Evolutionary conservation across 2,797 vertebrate genomes (phyloP).

Genomic region (Leucoraja ocellata): DNA sequence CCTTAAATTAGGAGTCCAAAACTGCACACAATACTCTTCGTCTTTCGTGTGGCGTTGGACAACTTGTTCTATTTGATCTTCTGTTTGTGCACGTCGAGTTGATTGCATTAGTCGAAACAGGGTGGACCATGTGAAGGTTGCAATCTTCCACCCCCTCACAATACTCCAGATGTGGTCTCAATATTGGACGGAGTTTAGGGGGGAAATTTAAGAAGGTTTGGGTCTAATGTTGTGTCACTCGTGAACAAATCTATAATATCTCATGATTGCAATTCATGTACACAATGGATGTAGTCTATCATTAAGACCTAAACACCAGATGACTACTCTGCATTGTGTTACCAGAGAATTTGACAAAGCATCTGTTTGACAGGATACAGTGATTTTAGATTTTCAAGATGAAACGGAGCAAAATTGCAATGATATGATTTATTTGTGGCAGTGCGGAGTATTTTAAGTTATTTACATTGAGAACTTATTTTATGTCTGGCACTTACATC

Average conservation of each 20-base stretch:
- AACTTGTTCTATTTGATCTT: no score
- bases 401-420: not conserved
- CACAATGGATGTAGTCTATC: slow-evolving; percentile 28
- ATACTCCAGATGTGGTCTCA: no score
- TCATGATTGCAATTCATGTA: slow-evolving; percentile 35
- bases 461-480: not conserved
- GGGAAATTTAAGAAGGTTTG: not conserved
- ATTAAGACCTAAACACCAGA: slow-evolving; percentile 34
- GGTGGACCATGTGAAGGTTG: no score
- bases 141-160: no score
- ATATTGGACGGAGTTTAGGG: not conserved
- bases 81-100: no score
- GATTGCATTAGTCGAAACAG: no score
- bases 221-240: not conserved
- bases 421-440: slow-evolving; percentile 31
- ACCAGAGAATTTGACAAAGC: slow-evolving; percentile 27
- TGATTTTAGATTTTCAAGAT: slow-evolving; percentile 6
- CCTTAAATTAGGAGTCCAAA: no score
- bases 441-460: slow-evolving; percentile 12
- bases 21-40: no score
- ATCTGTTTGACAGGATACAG: slow-evolving; percentile 28
- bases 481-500: not conserved
- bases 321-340: slow-evolving; percentile 29
- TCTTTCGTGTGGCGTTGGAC: no score
- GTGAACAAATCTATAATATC: slow-evolving; percentile 34